phyloP scores from a whole-genome alignment of 2,797 vertebrate species.

The Cyprinodon diabolis region DNA sequence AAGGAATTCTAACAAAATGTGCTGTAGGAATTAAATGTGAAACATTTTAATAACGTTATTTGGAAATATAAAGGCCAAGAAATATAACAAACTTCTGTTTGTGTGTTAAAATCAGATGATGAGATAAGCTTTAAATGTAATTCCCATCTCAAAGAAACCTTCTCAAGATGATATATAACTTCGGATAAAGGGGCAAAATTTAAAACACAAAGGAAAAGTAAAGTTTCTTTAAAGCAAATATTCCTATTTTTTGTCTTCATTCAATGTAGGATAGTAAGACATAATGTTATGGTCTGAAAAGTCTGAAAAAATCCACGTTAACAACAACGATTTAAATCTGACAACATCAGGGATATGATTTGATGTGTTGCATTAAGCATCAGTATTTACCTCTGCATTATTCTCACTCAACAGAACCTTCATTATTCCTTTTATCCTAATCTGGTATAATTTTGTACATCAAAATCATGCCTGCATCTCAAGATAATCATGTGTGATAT shows the following conservation, averaged over 20 bases:
- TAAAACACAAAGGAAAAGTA: background rate
- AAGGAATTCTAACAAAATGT: constrained; percentile 15
- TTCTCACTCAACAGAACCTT: background rate
- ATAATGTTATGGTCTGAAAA: background rate
- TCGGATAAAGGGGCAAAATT: background rate
- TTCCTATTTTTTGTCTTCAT: background rate
- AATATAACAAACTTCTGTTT: background rate
- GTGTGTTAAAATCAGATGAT: background rate
- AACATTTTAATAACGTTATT: constrained; percentile 17
- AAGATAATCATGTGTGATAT: background rate
- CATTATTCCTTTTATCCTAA: background rate
- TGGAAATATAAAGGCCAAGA: background rate
- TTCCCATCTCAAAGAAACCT: constrained; percentile 5
- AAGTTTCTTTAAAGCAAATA: background rate
- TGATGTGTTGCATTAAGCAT: background rate
- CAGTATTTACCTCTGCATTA: background rate
- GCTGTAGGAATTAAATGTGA: constrained; percentile 32
- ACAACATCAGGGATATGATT: background rate
- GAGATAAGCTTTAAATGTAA: background rate
- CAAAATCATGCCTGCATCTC: background rate
- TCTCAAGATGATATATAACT: background rate
- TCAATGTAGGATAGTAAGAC: background rate
- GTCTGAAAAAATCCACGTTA: background rate
- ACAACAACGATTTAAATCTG: background rate
- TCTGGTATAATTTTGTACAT: background rate